A percentile compares a stretch with the other conserved stretches of the same genome.
Conservation (phyloP, 2,888 invertebrate genomes). For the Dugesia japonica region DNA sequence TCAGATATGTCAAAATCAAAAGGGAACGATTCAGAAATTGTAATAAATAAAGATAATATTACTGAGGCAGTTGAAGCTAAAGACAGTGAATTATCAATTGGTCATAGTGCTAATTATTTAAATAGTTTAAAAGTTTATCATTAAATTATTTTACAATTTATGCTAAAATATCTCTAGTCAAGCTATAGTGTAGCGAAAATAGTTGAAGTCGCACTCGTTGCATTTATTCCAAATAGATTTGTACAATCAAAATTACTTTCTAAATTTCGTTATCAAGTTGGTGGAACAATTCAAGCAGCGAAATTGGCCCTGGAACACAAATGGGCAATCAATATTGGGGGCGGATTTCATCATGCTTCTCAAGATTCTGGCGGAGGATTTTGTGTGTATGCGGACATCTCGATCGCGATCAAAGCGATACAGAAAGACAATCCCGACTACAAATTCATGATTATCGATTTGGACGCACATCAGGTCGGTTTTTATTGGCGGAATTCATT, state of each 20-base stretch:
- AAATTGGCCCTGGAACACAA: slow-evolving; percentile 65
- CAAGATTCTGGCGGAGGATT: slow-evolving; percentile 64
- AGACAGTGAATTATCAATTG: slow-evolving; percentile 58
- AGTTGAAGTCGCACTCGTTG: slow-evolving; percentile 61
- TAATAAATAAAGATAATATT: slow-evolving; percentile 49
- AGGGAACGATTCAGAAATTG: no score
- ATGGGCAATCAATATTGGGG: slow-evolving; percentile 76
- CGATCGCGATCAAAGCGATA: slow-evolving; percentile 59
- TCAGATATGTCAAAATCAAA: no score
- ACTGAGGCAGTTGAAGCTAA: slow-evolving; percentile 60
- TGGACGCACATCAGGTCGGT: slow-evolving; percentile 84
- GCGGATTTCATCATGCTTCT: slow-evolving; percentile 77
- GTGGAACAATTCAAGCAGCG: slow-evolving; percentile 67
- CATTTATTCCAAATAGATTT: slow-evolving; percentile 61
- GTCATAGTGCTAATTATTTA: slow-evolving; percentile 62
- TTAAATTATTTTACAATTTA: slow-evolving; percentile 37
- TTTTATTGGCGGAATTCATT: background rate
- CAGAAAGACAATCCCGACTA: background rate
- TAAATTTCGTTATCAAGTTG: slow-evolving; percentile 58
- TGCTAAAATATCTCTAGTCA: slow-evolving; percentile 53
- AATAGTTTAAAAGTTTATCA: slow-evolving; percentile 55
- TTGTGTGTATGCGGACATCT: slow-evolving; percentile 75
- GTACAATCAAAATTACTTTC: slow-evolving; percentile 62
- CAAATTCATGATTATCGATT: slow-evolving; percentile 64
- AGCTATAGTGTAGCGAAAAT: slow-evolving; percentile 64